These are phyloP conservation scores for Acheta domesticus DNA, from an alignment of 2,888 invertebrate species.

Conservation along the genomic window DNA sequence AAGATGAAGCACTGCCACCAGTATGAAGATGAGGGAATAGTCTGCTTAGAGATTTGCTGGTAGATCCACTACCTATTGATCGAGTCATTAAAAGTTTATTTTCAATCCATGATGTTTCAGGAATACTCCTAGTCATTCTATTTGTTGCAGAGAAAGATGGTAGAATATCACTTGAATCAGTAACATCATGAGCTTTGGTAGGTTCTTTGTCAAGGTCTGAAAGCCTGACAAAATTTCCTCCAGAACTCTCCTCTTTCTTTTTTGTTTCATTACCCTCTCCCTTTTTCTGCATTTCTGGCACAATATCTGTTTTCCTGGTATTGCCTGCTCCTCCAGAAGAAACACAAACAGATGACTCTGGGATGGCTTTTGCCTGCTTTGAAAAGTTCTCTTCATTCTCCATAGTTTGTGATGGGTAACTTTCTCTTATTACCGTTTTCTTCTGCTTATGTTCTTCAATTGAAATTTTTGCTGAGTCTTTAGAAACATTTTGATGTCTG, in stretches of 20 bases:
- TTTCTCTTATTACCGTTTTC: not conserved
- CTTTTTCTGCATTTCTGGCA: not conserved
- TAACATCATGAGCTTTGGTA: slow-evolving; percentile 29
- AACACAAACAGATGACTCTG: not conserved
- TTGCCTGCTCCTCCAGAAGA: not conserved
- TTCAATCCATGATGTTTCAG: slow-evolving; percentile 65
- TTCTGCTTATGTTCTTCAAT: not conserved
- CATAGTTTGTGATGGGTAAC: not conserved
- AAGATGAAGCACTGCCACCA: slow-evolving; percentile 25
- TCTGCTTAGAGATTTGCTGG: slow-evolving; percentile 49
- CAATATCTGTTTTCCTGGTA: not conserved
- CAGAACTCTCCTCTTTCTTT: slow-evolving; percentile 41
- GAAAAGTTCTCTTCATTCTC: not conserved
- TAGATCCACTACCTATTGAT: slow-evolving; percentile 34
- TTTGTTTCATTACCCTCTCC: not conserved
- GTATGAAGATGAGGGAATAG: slow-evolving; percentile 58
- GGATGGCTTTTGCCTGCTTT: too few relatives aligned
- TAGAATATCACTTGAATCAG: slow-evolving; percentile 25
- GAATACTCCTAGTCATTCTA: slow-evolving; percentile 66
- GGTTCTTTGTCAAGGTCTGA: slow-evolving; percentile 70
- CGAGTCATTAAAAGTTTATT: slow-evolving; percentile 56
- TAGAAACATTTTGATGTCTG: not conserved
- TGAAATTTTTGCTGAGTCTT: not conserved
- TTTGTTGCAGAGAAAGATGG: slow-evolving; percentile 32
- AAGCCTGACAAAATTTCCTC: slow-evolving; percentile 61